These are phyloP conservation scores for Brienomyrus brachyistius DNA, from an alignment of 2,113 vertebrate genomes.

Conservation along the genomic window DNA sequence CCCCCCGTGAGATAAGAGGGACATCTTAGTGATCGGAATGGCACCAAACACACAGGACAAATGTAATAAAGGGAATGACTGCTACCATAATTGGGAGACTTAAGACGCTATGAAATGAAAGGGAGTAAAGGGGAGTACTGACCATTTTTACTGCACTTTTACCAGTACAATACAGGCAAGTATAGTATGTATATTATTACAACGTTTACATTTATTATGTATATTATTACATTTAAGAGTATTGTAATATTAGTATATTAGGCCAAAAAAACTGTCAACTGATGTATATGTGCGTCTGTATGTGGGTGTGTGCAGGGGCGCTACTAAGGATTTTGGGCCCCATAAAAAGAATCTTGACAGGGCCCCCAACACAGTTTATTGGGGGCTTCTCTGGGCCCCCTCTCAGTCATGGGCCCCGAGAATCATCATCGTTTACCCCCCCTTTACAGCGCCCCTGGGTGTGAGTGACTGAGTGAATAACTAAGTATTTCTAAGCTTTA, in stretches of 20 bases:
- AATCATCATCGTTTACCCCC: too few relatives aligned
- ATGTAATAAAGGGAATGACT: background rate
- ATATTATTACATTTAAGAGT: too few relatives aligned
- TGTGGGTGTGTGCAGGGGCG: background rate
- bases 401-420: too few relatives aligned
- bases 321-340: too few relatives aligned
- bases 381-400: too few relatives aligned
- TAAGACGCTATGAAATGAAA: background rate
- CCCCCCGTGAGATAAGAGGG: background rate
- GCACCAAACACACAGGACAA: background rate
- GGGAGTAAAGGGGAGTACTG: background rate
- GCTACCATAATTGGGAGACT: background rate
- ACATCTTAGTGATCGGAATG: background rate
- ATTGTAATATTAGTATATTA: background rate
- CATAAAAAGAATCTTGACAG: too few relatives aligned
- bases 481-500: background rate
- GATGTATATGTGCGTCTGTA: background rate
- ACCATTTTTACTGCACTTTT: background rate
- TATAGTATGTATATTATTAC: background rate
- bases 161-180: background rate
- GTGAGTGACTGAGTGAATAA: too few relatives aligned
- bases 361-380: too few relatives aligned
- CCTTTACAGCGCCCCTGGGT: too few relatives aligned
- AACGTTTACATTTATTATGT: too few relatives aligned
- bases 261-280: background rate